These are phyloP conservation scores for Drosophila parthenogenetica DNA, from an alignment of 2,888 invertebrate species.

Conservation along the genomic window DNA sequence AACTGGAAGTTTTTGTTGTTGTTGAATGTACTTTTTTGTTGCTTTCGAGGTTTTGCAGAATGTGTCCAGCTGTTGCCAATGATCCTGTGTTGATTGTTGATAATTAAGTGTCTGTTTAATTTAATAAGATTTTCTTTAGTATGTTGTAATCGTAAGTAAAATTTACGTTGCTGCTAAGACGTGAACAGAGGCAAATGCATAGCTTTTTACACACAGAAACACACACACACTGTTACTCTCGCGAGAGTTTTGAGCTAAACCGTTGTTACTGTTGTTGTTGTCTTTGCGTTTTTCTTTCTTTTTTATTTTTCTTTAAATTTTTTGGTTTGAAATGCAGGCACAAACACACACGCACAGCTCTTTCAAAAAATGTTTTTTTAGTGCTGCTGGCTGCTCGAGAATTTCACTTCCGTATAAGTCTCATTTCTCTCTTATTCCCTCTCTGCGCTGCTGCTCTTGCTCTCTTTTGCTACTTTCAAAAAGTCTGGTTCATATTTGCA, in stretches of 20 bases:
- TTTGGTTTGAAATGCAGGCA: slow-evolving; percentile 56
- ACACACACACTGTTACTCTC: slow-evolving; percentile 38
- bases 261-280: slow-evolving; percentile 32
- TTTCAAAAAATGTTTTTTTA: slow-evolving; percentile 33
- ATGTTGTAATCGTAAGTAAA: slow-evolving; percentile 69
- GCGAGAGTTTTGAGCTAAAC: slow-evolving; percentile 45
- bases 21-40: slow-evolving; percentile 10
- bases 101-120: slow-evolving; percentile 60
- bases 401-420: slow-evolving; percentile 79
- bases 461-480: slow-evolving; percentile 60
- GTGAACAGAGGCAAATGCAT: slow-evolving; percentile 57
- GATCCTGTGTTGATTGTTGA: slow-evolving; percentile 23
- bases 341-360: slow-evolving; percentile 27
- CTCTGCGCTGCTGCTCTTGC: slow-evolving; percentile 11
- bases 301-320: slow-evolving; percentile 30
- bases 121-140: slow-evolving; percentile 66
- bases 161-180: slow-evolving; percentile 76
- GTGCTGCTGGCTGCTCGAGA: slow-evolving; percentile 54
- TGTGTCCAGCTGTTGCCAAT: not conserved
- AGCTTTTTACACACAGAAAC: slow-evolving; percentile 33
- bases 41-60: slow-evolving; percentile 22
- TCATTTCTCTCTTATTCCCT: slow-evolving; percentile 39
- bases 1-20: slow-evolving; percentile 46
- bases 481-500: slow-evolving; percentile 65
- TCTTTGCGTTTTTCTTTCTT: slow-evolving; percentile 34